phyloP scores from a whole-genome alignment of 2,113 vertebrate species.

The Motacilla alba region DNA sequence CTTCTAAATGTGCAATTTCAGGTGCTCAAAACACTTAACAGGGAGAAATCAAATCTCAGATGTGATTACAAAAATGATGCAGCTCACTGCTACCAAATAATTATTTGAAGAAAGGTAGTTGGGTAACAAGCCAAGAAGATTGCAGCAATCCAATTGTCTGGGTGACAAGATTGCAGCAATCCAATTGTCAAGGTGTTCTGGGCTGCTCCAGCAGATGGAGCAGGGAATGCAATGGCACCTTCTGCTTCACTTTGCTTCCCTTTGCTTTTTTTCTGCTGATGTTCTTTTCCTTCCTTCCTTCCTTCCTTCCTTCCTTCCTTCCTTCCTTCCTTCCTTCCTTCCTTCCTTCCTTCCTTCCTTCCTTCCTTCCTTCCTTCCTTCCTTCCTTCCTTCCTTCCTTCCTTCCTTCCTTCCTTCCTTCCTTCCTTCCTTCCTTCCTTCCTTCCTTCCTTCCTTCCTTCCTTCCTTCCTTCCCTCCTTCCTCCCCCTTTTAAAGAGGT shows the following conservation, averaged over 20 bases:
- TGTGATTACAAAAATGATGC: not conserved
- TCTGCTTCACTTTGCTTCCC: not conserved
- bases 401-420: too few relatives aligned
- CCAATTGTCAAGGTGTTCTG: not conserved
- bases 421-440: too few relatives aligned
- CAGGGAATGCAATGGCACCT: not conserved
- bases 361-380: rapidly evolving
- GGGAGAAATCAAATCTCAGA: not conserved
- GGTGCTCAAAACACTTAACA: not conserved
- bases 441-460: too few relatives aligned
- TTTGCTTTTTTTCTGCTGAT: not conserved
- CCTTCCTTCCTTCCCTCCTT: rapidly evolving
- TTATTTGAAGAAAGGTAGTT: not conserved
- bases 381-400: rapidly evolving
- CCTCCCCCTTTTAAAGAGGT: not conserved
- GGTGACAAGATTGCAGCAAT: not conserved
- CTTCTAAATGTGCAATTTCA: not conserved
- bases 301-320: not conserved
- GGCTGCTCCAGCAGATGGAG: slow-evolving; percentile 23
- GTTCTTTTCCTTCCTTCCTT: rapidly evolving
- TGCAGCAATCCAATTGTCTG: not conserved
- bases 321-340: not conserved
- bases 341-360: too few relatives aligned
- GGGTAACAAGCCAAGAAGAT: not conserved
- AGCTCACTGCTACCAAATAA: not conserved